Percentiles rank a stretch among this genome's conserved stretches.
Evolutionary conservation across 2,888 invertebrate genomes (phyloP).

Genomic region (Coenonympha arcania): DNA sequence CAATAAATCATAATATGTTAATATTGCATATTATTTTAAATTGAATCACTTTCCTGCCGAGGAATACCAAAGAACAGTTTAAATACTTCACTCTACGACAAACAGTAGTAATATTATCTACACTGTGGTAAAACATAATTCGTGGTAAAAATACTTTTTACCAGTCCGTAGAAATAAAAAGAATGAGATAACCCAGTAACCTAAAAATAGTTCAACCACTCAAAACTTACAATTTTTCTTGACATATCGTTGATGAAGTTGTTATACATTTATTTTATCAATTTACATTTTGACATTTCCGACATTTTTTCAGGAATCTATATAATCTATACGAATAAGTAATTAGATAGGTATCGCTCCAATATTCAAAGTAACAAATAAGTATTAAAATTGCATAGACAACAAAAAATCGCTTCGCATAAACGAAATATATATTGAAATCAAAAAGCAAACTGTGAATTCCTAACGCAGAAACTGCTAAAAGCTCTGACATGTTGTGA

Average conservation of each 20-base stretch:
- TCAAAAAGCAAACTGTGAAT: conserved; percentile 34
- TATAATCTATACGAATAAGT: background rate
- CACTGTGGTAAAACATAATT: too few species aligned
- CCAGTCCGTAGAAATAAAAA: background rate
- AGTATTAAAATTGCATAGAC: too few species aligned
- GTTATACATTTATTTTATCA: too few species aligned
- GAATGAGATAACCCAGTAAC: background rate
- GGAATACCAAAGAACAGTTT: too few species aligned
- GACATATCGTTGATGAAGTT: too few species aligned
- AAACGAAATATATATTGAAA: conserved; percentile 37
- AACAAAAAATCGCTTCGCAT: background rate
- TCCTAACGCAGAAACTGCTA: conserved; percentile 35
- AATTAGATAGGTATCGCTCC: too few species aligned
- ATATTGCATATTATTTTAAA: background rate
- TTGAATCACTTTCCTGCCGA: background rate
- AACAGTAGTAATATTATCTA: too few species aligned
- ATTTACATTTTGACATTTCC: too few species aligned
- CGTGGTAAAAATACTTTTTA: too few species aligned
- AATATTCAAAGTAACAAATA: too few species aligned
- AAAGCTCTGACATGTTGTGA: conserved; percentile 36
- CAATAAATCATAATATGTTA: conserved; percentile 2
- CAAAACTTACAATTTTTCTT: background rate
- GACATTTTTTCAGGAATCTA: background rate
- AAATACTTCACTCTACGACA: too few species aligned
- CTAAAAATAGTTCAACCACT: background rate